Conservation (phyloP, 2,113 vertebrate species). For the Petaurus breviceps region DNA sequence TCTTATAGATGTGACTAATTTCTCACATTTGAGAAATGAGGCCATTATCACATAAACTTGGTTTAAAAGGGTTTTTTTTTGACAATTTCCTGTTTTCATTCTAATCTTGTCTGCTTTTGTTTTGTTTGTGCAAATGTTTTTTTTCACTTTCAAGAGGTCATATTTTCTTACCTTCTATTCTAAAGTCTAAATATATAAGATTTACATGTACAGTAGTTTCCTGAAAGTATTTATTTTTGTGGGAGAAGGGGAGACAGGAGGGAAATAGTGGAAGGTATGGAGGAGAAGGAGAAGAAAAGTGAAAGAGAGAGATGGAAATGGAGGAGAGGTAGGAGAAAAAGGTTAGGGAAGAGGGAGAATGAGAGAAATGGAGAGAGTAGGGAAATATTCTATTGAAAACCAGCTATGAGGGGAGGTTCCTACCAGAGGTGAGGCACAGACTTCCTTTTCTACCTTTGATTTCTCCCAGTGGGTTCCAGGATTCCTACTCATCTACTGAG, state of each 20-base stretch:
- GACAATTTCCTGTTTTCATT: background rate
- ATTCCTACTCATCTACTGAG: background rate
- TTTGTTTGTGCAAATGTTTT: background rate
- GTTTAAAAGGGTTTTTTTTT: background rate
- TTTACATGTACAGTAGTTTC: background rate
- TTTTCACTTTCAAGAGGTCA: background rate
- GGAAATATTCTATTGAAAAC: background rate
- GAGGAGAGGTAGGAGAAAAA: background rate
- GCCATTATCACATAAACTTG: background rate
- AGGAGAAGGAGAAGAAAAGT: too few species aligned
- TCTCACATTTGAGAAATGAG: background rate
- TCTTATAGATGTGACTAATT: background rate
- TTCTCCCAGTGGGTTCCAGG: background rate
- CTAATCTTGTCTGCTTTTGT: background rate
- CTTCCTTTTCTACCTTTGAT: background rate
- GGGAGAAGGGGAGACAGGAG: background rate
- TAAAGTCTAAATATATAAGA: background rate
- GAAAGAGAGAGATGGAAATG: background rate
- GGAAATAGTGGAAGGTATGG: too few species aligned
- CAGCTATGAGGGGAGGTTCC: background rate
- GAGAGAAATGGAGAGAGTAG: background rate
- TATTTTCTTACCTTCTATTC: background rate
- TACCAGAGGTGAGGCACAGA: background rate
- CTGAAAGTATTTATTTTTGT: background rate
- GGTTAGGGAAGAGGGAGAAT: too few species aligned